Conservation (phyloP, 2,888 invertebrate species). For the Clistopyga incitator region DNA sequence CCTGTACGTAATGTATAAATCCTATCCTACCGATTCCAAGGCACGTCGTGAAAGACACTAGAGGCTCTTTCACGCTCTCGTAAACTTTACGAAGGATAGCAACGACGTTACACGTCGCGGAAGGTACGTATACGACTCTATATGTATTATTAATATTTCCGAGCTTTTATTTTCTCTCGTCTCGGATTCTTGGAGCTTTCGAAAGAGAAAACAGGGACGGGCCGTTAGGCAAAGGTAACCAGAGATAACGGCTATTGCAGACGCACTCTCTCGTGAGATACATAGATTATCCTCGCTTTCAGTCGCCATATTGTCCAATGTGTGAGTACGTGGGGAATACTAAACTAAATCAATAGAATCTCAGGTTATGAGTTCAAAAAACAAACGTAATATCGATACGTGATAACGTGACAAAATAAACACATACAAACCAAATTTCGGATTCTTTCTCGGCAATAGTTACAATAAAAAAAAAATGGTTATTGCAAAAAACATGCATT, state of each 20-base stretch:
- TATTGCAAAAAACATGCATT: too few species aligned
- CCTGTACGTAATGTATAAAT: neutral
- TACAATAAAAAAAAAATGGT: too few species aligned
- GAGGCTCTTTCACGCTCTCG: constrained; percentile 1
- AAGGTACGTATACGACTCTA: constrained; percentile 9
- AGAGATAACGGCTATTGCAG: neutral
- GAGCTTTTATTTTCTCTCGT: constrained; percentile 8
- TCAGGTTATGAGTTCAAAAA: too few species aligned
- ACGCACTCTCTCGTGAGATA: constrained; percentile 7
- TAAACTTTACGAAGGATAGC: neutral
- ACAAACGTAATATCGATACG: too few species aligned
- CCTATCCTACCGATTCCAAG: neutral
- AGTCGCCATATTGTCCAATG: neutral
- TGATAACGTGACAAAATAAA: too few species aligned
- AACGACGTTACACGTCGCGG: neutral
- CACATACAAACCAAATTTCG: too few species aligned
- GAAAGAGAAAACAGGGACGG: neutral
- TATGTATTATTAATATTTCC: constrained; percentile 28
- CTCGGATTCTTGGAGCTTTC: neutral
- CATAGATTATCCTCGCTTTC: constrained; percentile 10
- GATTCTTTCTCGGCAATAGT: too few species aligned
- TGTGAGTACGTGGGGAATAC: neutral
- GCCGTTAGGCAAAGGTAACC: neutral
- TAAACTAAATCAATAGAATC: neutral
- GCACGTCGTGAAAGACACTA: neutral